A percentile compares a stretch with the other conserved stretches of the same genome.
Evolutionary conservation across 2,113 vertebrate genomes (phyloP).

Genomic region (Tenebrosternarchus preto): DNA sequence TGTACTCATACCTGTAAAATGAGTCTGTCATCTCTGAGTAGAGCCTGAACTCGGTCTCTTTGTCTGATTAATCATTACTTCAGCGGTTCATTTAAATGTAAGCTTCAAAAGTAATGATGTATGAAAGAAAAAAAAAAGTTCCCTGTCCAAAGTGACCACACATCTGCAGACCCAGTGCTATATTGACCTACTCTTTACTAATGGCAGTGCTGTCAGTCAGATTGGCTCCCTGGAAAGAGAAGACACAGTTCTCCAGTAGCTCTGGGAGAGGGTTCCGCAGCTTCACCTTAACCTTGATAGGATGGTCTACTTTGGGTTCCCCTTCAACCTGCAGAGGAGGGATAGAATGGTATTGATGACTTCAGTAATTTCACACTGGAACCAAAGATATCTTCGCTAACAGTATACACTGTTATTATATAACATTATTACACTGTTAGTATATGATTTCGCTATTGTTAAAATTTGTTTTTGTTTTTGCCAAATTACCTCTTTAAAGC

Average conservation of each 20-base stretch:
- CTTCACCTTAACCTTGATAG: slow-evolving; percentile 75
- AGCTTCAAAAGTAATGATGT: too few species aligned
- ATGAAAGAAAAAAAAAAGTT: background rate
- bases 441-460: too few species aligned
- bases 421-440: too few species aligned
- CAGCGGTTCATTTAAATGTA: background rate
- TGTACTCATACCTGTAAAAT: too few species aligned
- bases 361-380: background rate
- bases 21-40: too few species aligned
- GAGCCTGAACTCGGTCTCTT: too few species aligned
- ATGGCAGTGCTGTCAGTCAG: slow-evolving; percentile 69
- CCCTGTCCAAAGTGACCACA: background rate
- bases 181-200: slow-evolving; percentile 73
- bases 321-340: slow-evolving; percentile 75
- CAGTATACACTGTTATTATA: too few species aligned
- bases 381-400: background rate
- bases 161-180: background rate
- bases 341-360: background rate
- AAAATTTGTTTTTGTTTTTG: too few species aligned
- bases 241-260: slow-evolving; percentile 73
- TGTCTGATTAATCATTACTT: too few species aligned
- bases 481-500: too few species aligned
- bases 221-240: slow-evolving; percentile 77
- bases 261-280: slow-evolving; percentile 78
- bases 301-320: slow-evolving; percentile 74